phyloP scores from a whole-genome alignment of 1,140 invertebrate species.

The Hypsibius dujardini region DNA sequence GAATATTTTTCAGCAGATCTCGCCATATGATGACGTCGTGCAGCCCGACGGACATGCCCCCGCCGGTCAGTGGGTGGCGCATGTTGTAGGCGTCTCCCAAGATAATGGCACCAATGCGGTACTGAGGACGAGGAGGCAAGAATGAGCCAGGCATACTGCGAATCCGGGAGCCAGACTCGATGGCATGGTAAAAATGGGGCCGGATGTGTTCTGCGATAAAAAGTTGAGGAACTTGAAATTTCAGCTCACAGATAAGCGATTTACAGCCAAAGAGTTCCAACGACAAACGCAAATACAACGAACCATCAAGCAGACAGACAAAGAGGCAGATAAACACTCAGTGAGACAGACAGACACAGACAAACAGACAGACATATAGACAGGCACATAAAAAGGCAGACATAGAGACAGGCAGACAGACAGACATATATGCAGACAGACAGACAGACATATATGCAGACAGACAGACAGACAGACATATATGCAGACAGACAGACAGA shows the following conservation, averaged over 20 bases:
- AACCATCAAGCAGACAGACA: too few relatives aligned
- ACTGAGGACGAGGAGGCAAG: conserved; percentile 26
- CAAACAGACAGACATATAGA: too few relatives aligned
- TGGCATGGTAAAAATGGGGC: conserved; percentile 25
- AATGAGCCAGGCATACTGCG: conserved; percentile 29
- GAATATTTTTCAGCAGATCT: conserved; percentile 24
- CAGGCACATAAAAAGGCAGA: too few relatives aligned
- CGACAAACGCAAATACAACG: neutral
- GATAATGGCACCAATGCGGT: conserved; percentile 26
- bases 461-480: neutral
- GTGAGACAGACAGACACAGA: too few relatives aligned
- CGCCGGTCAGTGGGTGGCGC: conserved; percentile 30
- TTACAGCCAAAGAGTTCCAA: neutral
- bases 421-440: too few relatives aligned
- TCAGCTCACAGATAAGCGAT: neutral
- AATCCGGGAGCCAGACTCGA: conserved; percentile 24
- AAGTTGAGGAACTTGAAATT: too few relatives aligned
- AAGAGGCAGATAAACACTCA: too few relatives aligned
- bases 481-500: too few relatives aligned
- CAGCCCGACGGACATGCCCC: conserved; percentile 29
- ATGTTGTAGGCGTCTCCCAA: conserved; percentile 30
- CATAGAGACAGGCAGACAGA: too few relatives aligned
- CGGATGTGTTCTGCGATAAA: conserved; percentile 26
- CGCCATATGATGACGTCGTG: conserved; percentile 27
- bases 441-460: neutral